Evolutionary conservation across 2,113 vertebrate species (phyloP).

Genomic region (Crypturellus undulatus): DNA sequence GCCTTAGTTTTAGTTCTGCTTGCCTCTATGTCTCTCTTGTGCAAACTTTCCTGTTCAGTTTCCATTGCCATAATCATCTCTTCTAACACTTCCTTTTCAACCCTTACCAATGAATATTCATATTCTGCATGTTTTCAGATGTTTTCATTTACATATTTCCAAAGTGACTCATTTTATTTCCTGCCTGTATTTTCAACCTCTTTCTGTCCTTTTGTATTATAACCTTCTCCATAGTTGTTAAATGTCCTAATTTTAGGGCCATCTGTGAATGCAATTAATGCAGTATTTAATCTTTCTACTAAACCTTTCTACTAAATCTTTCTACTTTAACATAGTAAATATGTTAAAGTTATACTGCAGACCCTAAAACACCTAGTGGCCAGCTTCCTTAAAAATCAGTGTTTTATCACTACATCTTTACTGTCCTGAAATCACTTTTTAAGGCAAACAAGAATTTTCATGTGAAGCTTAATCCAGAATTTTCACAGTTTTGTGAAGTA

Average conservation of each 20-base stretch:
- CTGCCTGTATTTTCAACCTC: slow-evolving; percentile 10
- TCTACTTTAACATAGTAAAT: slow-evolving; percentile 1
- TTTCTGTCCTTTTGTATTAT: slow-evolving; percentile 34
- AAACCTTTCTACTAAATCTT: background rate
- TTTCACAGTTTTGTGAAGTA: background rate
- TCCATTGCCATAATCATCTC: background rate
- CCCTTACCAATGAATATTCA: background rate
- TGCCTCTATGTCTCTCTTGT: background rate
- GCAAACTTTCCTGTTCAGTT: background rate
- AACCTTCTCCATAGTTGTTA: slow-evolving; percentile 26
- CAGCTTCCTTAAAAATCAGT: background rate
- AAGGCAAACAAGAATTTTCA: background rate
- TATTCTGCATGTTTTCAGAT: slow-evolving; percentile 30
- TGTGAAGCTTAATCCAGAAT: background rate
- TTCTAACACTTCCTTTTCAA: slow-evolving; percentile 14
- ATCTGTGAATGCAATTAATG: slow-evolving; percentile 71
- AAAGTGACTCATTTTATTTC: slow-evolving; percentile 33
- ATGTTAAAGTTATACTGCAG: slow-evolving; percentile 6
- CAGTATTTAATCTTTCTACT: slow-evolving; percentile 28
- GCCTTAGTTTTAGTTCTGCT: background rate
- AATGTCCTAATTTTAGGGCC: slow-evolving; percentile 30
- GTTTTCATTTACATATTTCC: slow-evolving; percentile 31
- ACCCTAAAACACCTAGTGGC: background rate
- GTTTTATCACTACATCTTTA: background rate
- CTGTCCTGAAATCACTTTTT: background rate